Evolutionary conservation across 2,888 invertebrate genomes (phyloP), one percentile per base, ranked within the genome.

Genomic region (Panzeria rudis): DNA sequence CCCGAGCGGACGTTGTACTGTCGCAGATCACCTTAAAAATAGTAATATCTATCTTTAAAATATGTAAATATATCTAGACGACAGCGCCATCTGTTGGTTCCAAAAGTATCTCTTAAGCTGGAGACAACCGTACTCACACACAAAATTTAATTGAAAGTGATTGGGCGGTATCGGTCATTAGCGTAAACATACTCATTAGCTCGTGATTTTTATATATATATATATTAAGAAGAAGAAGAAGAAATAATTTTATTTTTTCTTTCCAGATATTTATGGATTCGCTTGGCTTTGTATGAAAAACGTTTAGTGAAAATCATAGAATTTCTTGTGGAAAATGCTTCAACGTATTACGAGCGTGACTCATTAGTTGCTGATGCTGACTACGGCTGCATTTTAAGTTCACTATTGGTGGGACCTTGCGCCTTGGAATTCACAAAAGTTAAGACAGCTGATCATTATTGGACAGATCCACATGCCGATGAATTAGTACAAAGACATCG

Each of bases 391-490:
- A 98, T 98, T 88, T 94, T 98, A 17, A 97, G 98, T 89, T 98
- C 98, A 0, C 93, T 98, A 83, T 93, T 98, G 23, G 98, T 98
- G 62, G 98, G 98, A 0, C 98, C 98, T 0, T 98, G 98, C 93
- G 98, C 98, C 7, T 93, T 98, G 88, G 98, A 98, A 90, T 98
- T 96, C 92, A 97, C 97, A 1, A 95, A 97, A 88, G 96, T 97
- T 88, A 97, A 97, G 91, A 97, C 97, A 3, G 95, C 96, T 2
- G 97, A 97, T 91, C 97, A 97, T 91, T 97, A 96, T 89, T 98
- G 97, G 97, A 96, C 97, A 0, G 98, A 98, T 93, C 98, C 98
- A 6, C 97, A 98, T 25, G 98, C 98, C 3, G 98, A 98, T 92
- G 98, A 98, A 93, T 93, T 99, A 92, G 97, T 95, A 94, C 75